phyloP scores from a whole-genome alignment of 2,113 vertebrate species.

The Equus quagga region DNA sequence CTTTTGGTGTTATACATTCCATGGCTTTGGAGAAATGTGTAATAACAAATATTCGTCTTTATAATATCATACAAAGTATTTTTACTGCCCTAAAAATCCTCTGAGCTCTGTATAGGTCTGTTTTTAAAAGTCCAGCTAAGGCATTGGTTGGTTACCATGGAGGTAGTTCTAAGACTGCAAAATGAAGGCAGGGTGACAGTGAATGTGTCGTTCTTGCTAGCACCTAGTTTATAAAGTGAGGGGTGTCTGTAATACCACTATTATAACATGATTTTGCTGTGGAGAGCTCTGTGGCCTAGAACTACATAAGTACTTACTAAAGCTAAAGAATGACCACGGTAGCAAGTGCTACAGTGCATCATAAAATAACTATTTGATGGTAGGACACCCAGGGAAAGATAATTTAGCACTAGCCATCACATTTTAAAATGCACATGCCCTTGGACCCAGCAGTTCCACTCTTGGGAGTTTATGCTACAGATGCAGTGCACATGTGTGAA shows the following conservation, averaged over 20 bases:
- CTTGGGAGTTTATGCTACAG: not conserved
- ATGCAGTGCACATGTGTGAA: not conserved
- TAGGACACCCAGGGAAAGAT: not conserved
- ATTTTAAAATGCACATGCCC: not conserved
- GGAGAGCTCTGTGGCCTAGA: not conserved
- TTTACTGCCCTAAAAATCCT: not conserved
- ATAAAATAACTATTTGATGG: not conserved
- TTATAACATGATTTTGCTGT: not conserved
- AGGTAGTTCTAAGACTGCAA: not conserved
- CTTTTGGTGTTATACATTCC: not conserved
- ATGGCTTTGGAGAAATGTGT: not conserved
- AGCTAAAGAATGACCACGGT: not conserved
- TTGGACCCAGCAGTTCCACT: not conserved
- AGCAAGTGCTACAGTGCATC: not conserved
- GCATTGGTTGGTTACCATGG: not conserved
- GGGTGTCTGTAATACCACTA: not conserved
- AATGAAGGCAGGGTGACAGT: not conserved
- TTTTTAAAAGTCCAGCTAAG: slow-evolving; percentile 36
- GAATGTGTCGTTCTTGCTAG: not conserved
- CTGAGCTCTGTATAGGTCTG: not conserved
- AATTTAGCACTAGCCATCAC: not conserved
- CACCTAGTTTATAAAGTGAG: not conserved
- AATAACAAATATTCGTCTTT: not conserved
- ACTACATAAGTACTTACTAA: not conserved
- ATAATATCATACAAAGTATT: not conserved